phyloP scores from a whole-genome alignment of 2,113 vertebrate genomes.

The Furnarius figulus region DNA sequence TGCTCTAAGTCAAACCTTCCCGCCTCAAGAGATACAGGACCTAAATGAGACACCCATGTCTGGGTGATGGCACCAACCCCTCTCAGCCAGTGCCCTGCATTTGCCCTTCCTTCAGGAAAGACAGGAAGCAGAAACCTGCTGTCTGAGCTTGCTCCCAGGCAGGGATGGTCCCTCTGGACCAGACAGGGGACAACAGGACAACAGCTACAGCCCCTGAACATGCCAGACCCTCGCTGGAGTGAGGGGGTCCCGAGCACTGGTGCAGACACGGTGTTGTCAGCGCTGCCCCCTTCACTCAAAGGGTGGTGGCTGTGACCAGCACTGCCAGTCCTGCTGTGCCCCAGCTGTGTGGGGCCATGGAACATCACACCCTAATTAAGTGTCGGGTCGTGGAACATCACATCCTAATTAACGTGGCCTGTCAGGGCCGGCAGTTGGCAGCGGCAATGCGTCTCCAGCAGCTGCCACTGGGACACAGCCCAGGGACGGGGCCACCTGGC shows the following conservation, averaged over 20 bases:
- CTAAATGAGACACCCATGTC: accelerated
- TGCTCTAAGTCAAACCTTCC: background rate
- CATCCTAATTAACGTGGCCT: conserved; percentile 69
- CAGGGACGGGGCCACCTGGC: conserved; percentile 32
- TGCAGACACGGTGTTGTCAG: background rate
- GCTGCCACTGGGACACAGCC: conserved; percentile 67
- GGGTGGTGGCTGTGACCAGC: background rate
- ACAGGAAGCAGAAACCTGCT: background rate
- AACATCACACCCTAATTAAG: conserved; percentile 30
- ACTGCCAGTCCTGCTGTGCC: conserved; percentile 40
- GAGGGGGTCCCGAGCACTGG: background rate
- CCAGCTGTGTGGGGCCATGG: background rate
- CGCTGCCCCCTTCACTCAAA: conserved; percentile 24
- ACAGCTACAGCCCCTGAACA: background rate
- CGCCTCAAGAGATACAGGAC: background rate
- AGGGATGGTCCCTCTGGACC: background rate
- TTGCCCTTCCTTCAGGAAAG: background rate
- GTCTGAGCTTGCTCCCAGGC: background rate
- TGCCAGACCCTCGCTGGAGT: background rate
- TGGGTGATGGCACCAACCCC: accelerated
- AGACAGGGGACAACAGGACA: background rate
- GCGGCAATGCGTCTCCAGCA: conserved; percentile 57
- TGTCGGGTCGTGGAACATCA: conserved; percentile 53
- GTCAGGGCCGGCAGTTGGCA: conserved; percentile 69
- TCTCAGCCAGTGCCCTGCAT: background rate